phyloP scores from a whole-genome alignment of 2,888 invertebrate species.

The Heliconius hortense region DNA sequence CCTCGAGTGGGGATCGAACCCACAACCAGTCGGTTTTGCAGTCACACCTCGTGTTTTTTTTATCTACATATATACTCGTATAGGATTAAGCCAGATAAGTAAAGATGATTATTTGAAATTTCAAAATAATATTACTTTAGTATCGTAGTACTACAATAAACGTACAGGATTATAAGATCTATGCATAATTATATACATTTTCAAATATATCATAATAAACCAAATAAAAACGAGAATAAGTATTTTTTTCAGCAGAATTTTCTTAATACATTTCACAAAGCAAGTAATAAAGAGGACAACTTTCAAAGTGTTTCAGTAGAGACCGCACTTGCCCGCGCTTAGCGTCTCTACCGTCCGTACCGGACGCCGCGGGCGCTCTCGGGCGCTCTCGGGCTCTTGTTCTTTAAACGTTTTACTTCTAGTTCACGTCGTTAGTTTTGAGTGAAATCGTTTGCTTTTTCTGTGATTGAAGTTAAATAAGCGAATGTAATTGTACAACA shows the following conservation, averaged over 20 bases:
- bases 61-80: no score
- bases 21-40: no score
- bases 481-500: not conserved
- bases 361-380: not conserved
- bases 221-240: no score
- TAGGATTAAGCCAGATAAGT: no score
- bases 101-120: no score
- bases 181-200: no score
- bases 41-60: no score
- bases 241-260: not conserved
- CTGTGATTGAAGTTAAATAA: not conserved
- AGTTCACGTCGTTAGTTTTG: not conserved
- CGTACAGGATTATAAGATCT: no score
- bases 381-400: not conserved
- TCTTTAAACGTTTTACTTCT: conserved; percentile 6
- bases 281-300: not conserved
- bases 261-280: not conserved
- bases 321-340: not conserved
- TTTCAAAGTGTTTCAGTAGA: conserved; percentile 3
- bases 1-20: no score
- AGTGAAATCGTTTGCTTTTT: conserved; percentile 3
- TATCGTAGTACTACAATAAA: no score
- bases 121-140: no score
- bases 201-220: no score
- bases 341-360: not conserved